A percentile compares a stretch with the other conserved stretches of the same genome.
Evolutionary conservation across 2,888 invertebrate species (phyloP).

Genomic region (Hipparchia semele): DNA sequence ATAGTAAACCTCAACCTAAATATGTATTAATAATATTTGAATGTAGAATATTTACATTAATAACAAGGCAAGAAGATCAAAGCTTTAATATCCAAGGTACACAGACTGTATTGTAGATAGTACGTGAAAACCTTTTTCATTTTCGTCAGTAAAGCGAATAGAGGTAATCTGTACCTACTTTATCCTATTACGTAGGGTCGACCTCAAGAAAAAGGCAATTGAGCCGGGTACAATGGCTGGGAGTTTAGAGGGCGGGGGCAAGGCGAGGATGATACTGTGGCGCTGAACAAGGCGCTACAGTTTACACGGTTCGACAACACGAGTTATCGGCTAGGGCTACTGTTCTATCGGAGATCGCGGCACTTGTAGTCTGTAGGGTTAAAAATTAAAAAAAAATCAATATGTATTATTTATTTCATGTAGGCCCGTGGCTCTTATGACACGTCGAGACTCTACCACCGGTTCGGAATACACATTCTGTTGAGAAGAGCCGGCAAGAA

Average conservation of each 20-base stretch:
- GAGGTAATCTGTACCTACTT: conserved; percentile 72
- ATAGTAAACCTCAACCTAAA: neutral
- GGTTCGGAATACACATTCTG: no score
- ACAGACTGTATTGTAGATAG: conserved; percentile 11
- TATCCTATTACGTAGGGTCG: conserved; percentile 74
- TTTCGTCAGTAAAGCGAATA: conserved; percentile 67
- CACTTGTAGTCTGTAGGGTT: conserved; percentile 24
- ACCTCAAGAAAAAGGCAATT: conserved; percentile 78
- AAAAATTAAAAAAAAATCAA: no score
- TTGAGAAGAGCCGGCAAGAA: no score
- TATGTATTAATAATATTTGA: neutral
- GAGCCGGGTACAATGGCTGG: conserved; percentile 60
- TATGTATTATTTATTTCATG: no score
- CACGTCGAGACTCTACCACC: no score
- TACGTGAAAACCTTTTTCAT: conserved; percentile 54
- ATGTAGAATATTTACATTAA: neutral
- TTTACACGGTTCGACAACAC: conserved; percentile 62
- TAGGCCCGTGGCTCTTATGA: no score
- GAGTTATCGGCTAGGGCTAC: conserved; percentile 64
- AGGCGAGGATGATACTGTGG: conserved; percentile 25
- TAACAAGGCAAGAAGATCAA: conserved; percentile 15
- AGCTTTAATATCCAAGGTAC: conserved; percentile 12
- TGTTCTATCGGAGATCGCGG: conserved; percentile 44
- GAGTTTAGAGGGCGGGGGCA: conserved; percentile 44
- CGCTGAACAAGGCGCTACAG: conserved; percentile 64